Base-by-base conservation (phyloP, 2,888 invertebrate genomes). In the Amorpha juglandis region DNA sequence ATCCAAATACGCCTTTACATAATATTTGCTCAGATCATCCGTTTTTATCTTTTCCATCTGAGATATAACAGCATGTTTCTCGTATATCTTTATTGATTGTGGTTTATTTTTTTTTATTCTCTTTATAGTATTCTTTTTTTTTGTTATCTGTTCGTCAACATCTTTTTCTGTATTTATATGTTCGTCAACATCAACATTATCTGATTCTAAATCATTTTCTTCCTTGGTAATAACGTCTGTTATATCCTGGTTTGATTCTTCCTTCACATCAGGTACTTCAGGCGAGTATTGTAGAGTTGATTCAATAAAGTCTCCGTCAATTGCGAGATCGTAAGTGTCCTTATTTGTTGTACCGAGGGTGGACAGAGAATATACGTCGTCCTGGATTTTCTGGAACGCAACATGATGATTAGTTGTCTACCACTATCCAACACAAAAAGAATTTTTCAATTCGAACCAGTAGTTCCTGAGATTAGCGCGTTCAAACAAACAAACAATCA, bases 31-130 rank as follows among this genome's bases (percentile, higher is more conserved):
- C 1, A 71, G 47, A 27, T 70, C 68, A 0, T 73, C 74, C 58
- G 72, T 67, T 63, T 73, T 72, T 0, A 74, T 69, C 42, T 72
- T 70, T 19, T 73, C 68, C 12, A 66, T 53, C 38, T 63, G 55
- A 1, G 35, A 67, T 8, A 69, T 62, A 8, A 68, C 16, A 1
- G 68, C 67, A 48, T 71, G 70, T 11, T 35, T 52, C 16, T 69
- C 63, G 35, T 70, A 73, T 12, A 68, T 65, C 65, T 42, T 70
- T 67, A 50, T 63, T 7, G 67, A 68, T 0, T 65, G 66, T 7
- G 63, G 64, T 6, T 67, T 68, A 66, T 66, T 42, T 42, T 42
- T 52, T 14, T 52, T 27, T 12, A 12, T 1, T 19, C 27, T 47
- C 35, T 48, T 55, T 35, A 48, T 63, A n/a, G n/a, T n/a, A n/a